These are phyloP conservation scores for Amblyornis subalaris DNA, from an alignment of 2,113 vertebrate genomes.

Conservation along the genomic window DNA sequence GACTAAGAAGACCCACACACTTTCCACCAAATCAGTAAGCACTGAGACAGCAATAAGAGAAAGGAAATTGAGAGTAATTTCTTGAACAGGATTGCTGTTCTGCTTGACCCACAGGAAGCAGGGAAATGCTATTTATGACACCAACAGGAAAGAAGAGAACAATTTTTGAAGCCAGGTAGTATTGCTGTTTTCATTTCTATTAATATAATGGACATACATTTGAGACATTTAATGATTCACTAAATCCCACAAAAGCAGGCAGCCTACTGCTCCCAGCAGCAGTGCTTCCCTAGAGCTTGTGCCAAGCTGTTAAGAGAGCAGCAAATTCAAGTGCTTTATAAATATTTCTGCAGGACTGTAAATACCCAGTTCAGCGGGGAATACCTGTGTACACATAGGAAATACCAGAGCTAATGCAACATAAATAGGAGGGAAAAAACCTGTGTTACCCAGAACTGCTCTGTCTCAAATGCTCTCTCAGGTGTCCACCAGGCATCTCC, in stretches of 20 bases:
- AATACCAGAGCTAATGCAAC: not conserved
- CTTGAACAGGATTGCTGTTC: not conserved
- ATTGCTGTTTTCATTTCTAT: not conserved
- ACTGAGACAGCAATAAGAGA: not conserved
- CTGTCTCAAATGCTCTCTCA: not conserved
- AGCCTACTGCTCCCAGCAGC: not conserved
- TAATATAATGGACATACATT: not conserved
- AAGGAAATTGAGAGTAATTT: not conserved
- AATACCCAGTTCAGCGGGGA: not conserved
- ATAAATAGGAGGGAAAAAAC: not conserved
- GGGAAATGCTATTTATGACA: not conserved
- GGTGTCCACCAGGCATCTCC: not conserved
- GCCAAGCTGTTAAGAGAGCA: not conserved
- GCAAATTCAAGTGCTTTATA: not conserved
- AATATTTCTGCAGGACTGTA: constrained; percentile 8
- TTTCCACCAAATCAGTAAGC: not conserved
- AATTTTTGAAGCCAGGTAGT: not conserved
- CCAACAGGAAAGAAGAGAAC: not conserved
- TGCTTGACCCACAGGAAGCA: not conserved
- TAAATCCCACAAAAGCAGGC: not conserved
- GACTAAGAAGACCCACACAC: not conserved
- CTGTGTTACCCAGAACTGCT: not conserved
- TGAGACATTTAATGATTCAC: not conserved
- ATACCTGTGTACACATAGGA: not conserved
- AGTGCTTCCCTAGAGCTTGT: not conserved